phyloP scores from a whole-genome alignment of 2,113 vertebrate species.

The Australoheros scitulus region DNA sequence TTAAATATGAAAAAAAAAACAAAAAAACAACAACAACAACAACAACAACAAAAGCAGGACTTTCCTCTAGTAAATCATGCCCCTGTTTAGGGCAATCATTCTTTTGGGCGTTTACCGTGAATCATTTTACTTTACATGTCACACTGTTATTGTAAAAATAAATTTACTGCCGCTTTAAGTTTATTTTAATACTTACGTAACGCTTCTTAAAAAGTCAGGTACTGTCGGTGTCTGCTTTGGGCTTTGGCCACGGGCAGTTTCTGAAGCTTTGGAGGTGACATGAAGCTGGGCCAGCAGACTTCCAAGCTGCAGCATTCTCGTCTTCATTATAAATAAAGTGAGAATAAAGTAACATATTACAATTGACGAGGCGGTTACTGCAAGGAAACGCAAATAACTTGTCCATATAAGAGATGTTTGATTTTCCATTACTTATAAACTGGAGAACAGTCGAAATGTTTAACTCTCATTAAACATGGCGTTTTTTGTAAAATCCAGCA shows the following conservation, averaged over 20 bases:
- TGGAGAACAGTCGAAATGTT: not conserved
- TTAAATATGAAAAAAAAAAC: not conserved
- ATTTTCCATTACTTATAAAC: not conserved
- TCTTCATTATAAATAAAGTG: conserved; percentile 17
- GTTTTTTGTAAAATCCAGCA: not conserved
- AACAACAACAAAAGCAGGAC: not conserved
- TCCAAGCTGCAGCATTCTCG: conserved; percentile 69
- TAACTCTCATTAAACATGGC: not conserved
- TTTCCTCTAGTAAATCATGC: not conserved
- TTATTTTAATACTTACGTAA: conserved; percentile 54
- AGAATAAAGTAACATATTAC: not conserved
- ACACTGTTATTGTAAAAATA: not conserved
- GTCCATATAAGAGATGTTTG: not conserved
- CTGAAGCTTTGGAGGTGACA: conserved; percentile 41
- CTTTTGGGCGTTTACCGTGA: not conserved
- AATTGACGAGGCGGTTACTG: not conserved
- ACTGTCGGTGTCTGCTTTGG: conserved; percentile 33
- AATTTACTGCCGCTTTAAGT: not conserved
- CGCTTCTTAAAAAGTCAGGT: conserved; percentile 64
- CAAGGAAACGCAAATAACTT: not conserved
- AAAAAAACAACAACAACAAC: no score
- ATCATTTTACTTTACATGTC: not conserved
- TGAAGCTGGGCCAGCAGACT: conserved; percentile 65
- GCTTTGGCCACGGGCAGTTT: conserved; percentile 28
- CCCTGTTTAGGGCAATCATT: not conserved